Percentiles rank a stretch among this genome's conserved stretches.
Evolutionary conservation across 2,113 vertebrate species (phyloP).

Genomic region (Dendropsophus ebraccatus): DNA sequence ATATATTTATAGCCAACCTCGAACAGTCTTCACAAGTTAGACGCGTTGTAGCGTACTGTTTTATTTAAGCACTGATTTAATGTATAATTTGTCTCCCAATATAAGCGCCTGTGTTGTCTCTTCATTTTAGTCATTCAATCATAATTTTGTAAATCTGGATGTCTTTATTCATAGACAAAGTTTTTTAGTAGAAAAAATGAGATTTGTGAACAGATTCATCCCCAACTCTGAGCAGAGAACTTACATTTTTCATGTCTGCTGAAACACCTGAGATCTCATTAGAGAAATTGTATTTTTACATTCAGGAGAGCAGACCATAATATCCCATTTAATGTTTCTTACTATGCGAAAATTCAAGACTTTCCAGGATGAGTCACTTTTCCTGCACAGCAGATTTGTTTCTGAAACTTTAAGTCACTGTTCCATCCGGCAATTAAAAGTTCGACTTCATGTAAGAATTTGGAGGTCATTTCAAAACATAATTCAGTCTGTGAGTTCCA

Average conservation of each 20-base stretch:
- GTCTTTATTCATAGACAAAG: constrained; percentile 24
- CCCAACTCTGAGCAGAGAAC: background rate
- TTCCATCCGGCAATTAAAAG: constrained; percentile 34
- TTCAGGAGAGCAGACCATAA: constrained; percentile 22
- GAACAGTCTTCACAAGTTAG: background rate
- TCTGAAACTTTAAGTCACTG: background rate
- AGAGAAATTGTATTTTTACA: constrained; percentile 45
- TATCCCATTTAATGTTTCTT: constrained; percentile 41
- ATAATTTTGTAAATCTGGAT: constrained; percentile 37
- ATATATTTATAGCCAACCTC: background rate
- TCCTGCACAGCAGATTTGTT: constrained; percentile 13
- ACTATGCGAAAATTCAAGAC: constrained; percentile 28
- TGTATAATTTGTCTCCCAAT: constrained; percentile 18
- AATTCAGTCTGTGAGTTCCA: background rate
- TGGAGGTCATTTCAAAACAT: constrained; percentile 22
- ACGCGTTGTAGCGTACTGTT: background rate
- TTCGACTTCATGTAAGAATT: constrained; percentile 22
- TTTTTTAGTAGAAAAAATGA: constrained; percentile 9
- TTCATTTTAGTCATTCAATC: constrained; percentile 27
- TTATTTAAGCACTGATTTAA: background rate
- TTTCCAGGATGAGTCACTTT: constrained; percentile 28
- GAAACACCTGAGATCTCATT: constrained; percentile 46
- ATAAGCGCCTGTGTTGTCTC: background rate
- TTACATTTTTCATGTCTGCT: constrained; percentile 37
- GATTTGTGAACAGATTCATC: constrained; percentile 34